A percentile compares a stretch with the other conserved stretches of the same genome.
Conservation (phyloP, 1,140 invertebrate genomes). For the Zaprionus capensis region DNA sequence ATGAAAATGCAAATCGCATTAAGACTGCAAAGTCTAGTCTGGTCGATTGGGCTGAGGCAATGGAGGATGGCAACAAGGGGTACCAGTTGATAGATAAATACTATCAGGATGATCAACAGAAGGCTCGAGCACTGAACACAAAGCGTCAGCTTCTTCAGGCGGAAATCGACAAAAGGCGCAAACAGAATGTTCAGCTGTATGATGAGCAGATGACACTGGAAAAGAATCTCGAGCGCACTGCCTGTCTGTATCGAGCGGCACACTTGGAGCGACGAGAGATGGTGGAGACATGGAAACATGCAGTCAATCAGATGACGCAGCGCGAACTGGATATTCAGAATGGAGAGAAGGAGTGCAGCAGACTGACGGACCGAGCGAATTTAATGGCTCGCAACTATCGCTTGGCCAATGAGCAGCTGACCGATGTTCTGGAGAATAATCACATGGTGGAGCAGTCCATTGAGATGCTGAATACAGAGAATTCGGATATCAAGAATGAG, state of each 20-base stretch:
- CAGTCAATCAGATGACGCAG: constrained; percentile 80
- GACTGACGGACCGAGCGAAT: constrained; percentile 25
- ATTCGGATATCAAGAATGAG: constrained; percentile 66
- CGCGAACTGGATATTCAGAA: constrained; percentile 70
- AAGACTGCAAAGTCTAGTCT: constrained; percentile 86
- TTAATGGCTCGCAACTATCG: constrained; percentile 30
- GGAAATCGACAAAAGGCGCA: constrained; percentile 71
- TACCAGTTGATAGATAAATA: constrained; percentile 86
- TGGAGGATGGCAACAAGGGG: constrained; percentile 86
- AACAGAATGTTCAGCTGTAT: constrained; percentile 60
- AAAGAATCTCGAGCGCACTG: constrained; percentile 76
- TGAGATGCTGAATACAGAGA: constrained; percentile 65
- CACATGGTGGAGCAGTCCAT: constrained; percentile 68
- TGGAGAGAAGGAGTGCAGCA: constrained; percentile 51
- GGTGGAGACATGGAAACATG: constrained; percentile 82
- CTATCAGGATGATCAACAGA: constrained; percentile 86
- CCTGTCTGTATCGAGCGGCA: constrained; percentile 72
- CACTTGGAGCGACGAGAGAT: constrained; percentile 76
- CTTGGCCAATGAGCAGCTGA: constrained; percentile 53
- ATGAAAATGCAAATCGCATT: constrained; percentile 85
- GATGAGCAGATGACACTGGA: constrained; percentile 80
- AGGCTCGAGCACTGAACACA: constrained; percentile 85
- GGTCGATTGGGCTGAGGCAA: constrained; percentile 86
- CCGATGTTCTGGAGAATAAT: constrained; percentile 72
- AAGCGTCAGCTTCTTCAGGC: constrained; percentile 83